Evolutionary conservation across 2,113 vertebrate genomes (phyloP), one percentile per base, ranked within the genome.

Genomic region (Aplodontia rufa): DNA sequence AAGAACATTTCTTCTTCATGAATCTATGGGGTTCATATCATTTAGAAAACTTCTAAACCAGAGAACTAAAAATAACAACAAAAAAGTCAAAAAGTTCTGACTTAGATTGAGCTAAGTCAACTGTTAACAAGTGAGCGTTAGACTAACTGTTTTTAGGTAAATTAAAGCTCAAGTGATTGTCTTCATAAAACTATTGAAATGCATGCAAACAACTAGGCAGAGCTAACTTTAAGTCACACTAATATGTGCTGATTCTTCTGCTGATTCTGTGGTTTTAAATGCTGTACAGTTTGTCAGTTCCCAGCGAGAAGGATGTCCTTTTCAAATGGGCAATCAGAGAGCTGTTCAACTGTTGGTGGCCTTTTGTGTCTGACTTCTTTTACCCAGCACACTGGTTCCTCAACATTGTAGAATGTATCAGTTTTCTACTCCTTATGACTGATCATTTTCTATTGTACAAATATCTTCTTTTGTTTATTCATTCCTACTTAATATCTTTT

Each of bases 261-360:
- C n/a, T n/a, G n/a, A n/a, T n/a, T n/a, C n/a, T n/a, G n/a, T n/a
- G 35, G 53, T 66, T 88, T 85, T 87, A 85, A 94, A 49, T 55
- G 71, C 3, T 71, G 28, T 60, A 89, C 53, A 45, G 45, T 68
- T 76, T 81, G 51, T 47, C 40, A 69, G 8, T 69, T 37, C 32
- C 8, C 6, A 75, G 32, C 53, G 62, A 89, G 75, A 37, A 32
- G 62, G 32, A 64, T 26, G 32, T 22, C 79, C 58, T 81, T 80
- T 95, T 45, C 55, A 62, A 58, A 82, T 22, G 64, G 24, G 58
- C 51, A 85, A 60, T 71, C n/a, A 72, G n/a, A 69, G 19, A 76
- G n/a, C n/a, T 89, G 35, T 80, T 69, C 19, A 19, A 2, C 35
- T 80, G 8, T 49, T 62, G 53, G 8, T 19, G 8, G 47, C 30